A percentile compares a stretch with the other conserved stretches of the same genome.
These are phyloP conservation scores for Trididemnum nubilum DNA, from an alignment of 23 tunicate species.

Conservation along the genomic window DNA sequence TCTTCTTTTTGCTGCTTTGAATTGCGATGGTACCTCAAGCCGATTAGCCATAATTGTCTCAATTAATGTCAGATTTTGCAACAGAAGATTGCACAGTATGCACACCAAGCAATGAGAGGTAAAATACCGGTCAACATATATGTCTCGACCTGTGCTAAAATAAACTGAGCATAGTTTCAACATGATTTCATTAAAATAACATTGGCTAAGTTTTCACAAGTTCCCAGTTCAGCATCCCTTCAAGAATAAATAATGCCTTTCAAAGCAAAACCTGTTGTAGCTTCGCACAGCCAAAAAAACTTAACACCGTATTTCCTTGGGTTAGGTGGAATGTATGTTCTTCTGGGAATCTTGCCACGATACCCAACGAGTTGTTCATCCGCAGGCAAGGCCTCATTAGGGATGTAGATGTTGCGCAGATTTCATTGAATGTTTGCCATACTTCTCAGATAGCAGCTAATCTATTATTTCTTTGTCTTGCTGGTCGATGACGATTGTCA, in stretches of 20 bases:
- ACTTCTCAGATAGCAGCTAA: slow-evolving; percentile 8
- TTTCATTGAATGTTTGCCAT: not conserved
- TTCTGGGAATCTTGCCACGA: not conserved
- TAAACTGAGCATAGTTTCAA: slow-evolving; percentile 2
- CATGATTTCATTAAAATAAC: not conserved
- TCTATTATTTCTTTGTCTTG: not conserved
- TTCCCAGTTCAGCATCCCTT: not conserved
- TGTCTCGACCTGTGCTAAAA: not conserved
- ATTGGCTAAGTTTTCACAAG: not conserved
- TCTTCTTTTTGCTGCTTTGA: not conserved
- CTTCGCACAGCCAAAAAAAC: not conserved
- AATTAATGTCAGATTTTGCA: not conserved
- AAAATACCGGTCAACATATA: slow-evolving; percentile 5
- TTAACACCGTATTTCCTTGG: slow-evolving; percentile 8
- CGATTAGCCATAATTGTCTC: slow-evolving; percentile 16
- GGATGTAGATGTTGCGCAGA: no score
- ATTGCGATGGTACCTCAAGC: not conserved
- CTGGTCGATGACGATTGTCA: not conserved
- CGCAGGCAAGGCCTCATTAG: not conserved
- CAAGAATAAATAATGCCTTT: not conserved
- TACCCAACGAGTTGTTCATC: not conserved
- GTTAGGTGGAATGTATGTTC: slow-evolving; percentile 4
- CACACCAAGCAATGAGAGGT: not conserved
- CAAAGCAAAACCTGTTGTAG: slow-evolving; percentile 12
- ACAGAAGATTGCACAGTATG: not conserved